Evolutionary conservation across 2,797 vertebrate species (phyloP), one percentile per base, ranked within the genome.

Genomic region (Anableps anableps): DNA sequence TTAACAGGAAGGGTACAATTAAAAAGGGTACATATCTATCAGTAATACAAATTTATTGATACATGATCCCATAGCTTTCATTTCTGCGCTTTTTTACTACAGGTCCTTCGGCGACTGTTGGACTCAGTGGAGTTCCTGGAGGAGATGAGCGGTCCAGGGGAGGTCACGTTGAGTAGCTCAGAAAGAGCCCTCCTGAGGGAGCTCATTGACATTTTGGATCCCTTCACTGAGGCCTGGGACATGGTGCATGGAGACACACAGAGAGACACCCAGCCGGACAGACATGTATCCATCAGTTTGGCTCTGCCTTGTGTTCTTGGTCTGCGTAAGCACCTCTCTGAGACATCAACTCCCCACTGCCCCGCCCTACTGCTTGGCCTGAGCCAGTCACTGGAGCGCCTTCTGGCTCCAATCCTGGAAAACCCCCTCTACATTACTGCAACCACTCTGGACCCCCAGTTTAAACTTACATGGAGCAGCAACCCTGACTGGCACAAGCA

Each of bases 391-490:
- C 83, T 96, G 17, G 95, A 96, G 83, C 92, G 79, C 50, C 90
- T 88, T 6, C 89, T 96, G 31, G 91, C 93, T 23, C 93, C 94
- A 10, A 92, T 96, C 73, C 82, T 96, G 81, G 95, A 96, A 71
- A 95, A 96, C 76, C 95, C 96, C 6, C 94, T 96, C 55, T 96
- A 96, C 82, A 88, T 96, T 80, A 95, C 94, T 2, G 96, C 95
- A 80, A 96, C 96, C 77, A 95, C 95, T 8, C 83, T 96, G 85
- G 96, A 96, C 85, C 96, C 96, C 19, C 96, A 96, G 92, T 96
- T 96, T 86, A 96, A 96, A 83, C 95, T 96, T 34, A 95, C 96
- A 5, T 96, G 96, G 96, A 96, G 96, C 94, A 96, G 94, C 83
- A 95, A 95, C 86, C 92, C 91, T 0, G 96, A 96, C 77, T 96